Conservation (phyloP, 2,113 vertebrate species). For the Xenopus tropicalis region DNA sequence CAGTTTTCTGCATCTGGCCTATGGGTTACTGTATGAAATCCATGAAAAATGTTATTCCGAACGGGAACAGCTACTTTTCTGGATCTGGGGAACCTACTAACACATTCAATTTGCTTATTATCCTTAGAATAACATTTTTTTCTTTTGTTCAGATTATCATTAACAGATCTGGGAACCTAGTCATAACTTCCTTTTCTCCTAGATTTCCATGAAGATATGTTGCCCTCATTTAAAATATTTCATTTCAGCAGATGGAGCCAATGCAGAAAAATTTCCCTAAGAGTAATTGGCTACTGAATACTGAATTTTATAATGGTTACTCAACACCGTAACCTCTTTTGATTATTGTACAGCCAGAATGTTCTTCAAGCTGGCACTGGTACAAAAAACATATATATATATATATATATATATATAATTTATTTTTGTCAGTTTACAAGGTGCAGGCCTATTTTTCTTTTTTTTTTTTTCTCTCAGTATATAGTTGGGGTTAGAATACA, state of each 20-base stretch:
- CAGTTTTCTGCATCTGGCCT: not conserved
- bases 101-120: conserved; percentile 43
- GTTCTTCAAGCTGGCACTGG: too few species aligned
- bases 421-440: too few species aligned
- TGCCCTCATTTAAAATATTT: conserved; percentile 73
- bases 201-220: conserved; percentile 72
- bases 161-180: conserved; percentile 52
- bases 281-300: conserved; percentile 79
- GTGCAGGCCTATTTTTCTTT: too few species aligned
- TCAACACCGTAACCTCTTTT: conserved; percentile 54
- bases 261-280: conserved; percentile 80
- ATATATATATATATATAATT: too few species aligned
- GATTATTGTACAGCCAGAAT: too few species aligned
- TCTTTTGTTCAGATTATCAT: conserved; percentile 17
- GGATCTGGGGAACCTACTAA: conserved; percentile 6
- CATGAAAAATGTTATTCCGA: too few species aligned
- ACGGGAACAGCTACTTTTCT: not conserved
- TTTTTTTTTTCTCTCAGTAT: too few species aligned
- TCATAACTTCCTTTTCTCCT: conserved; percentile 73
- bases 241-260: conserved; percentile 73
- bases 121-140: conserved; percentile 24
- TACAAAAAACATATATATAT: too few species aligned
- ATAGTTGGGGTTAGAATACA: too few species aligned
- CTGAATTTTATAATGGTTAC: conserved; percentile 71
- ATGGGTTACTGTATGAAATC: conserved; percentile 1